These are phyloP conservation scores for Acanthococcus lagerstroemiae DNA, from an alignment of 2,888 invertebrate species.

Conservation along the genomic window DNA sequence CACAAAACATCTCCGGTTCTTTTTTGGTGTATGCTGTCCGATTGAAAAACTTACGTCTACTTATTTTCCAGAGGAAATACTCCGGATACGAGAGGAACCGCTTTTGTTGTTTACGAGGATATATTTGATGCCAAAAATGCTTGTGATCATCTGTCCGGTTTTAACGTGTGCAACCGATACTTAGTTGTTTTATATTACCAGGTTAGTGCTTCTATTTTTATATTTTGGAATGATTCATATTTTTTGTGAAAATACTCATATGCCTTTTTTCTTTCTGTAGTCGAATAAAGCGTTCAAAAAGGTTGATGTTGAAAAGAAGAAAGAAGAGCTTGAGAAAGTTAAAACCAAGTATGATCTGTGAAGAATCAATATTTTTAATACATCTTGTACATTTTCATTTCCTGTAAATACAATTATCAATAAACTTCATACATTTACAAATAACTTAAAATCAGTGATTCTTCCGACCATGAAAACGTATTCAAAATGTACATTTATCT, in stretches of 20 bases:
- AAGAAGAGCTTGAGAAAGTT: slow-evolving; percentile 88
- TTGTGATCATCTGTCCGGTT: slow-evolving; percentile 96
- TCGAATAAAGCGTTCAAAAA: slow-evolving; percentile 92
- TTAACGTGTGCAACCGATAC: slow-evolving; percentile 97
- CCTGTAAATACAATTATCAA: too few species aligned
- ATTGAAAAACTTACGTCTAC: too few species aligned
- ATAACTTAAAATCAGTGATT: too few species aligned
- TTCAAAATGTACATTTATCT: background rate
- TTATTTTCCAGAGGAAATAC: slow-evolving; percentile 74
- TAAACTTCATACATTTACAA: too few species aligned
- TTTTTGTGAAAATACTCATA: background rate
- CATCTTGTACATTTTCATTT: slow-evolving; percentile 5
- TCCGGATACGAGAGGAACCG: slow-evolving; percentile 94
- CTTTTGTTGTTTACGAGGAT: slow-evolving; percentile 99
- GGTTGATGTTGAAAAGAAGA: slow-evolving; percentile 87
- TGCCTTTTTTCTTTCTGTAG: slow-evolving; percentile 37
- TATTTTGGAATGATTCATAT: background rate
- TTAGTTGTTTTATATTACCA: slow-evolving; percentile 98
- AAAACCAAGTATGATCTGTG: slow-evolving; percentile 77
- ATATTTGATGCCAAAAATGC: slow-evolving; percentile 99
- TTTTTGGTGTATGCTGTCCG: too few species aligned
- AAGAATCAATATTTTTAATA: background rate
- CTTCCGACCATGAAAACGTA: too few species aligned
- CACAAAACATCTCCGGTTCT: too few species aligned
- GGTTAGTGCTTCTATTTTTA: slow-evolving; percentile 40